Percentiles rank a stretch among this genome's conserved stretches.
Conservation (phyloP, 1,140 invertebrate genomes). For the Ceratosolen fusciceps region DNA sequence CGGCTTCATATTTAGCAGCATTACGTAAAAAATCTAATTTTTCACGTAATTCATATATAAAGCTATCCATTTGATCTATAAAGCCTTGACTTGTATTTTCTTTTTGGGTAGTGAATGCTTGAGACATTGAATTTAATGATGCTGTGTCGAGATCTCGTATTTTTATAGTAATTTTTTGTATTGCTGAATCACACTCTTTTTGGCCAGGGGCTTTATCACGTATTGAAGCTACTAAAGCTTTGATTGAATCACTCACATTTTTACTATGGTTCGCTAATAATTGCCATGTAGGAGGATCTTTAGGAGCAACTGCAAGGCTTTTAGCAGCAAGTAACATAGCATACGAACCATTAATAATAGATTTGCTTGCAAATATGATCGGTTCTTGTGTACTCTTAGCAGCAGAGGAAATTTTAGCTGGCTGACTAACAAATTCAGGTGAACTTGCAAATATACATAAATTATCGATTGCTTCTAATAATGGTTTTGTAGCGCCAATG, state of each 20-base stretch:
- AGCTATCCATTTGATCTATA: constrained; percentile 83
- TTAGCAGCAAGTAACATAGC: constrained; percentile 93
- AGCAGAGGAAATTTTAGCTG: constrained; percentile 89
- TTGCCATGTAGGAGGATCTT: constrained; percentile 95
- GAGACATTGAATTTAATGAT: constrained; percentile 88
- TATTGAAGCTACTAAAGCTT: constrained; percentile 91
- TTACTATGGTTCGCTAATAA: constrained; percentile 93
- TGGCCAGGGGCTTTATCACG: constrained; percentile 96
- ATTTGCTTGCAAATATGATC: constrained; percentile 86
- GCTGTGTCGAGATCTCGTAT: constrained; percentile 89
- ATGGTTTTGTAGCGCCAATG: constrained; percentile 85
- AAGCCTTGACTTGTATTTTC: constrained; percentile 87
- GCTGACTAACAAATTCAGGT: constrained; percentile 92
- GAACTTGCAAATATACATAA: constrained; percentile 93
- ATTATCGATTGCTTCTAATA: constrained; percentile 92
- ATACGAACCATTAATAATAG: constrained; percentile 87
- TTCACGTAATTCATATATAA: constrained; percentile 83
- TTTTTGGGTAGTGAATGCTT: constrained; percentile 80
- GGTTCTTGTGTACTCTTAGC: constrained; percentile 87
- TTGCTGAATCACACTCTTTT: constrained; percentile 89
- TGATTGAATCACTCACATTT: constrained; percentile 96
- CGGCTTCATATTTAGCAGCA: constrained; percentile 91
- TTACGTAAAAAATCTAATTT: constrained; percentile 85
- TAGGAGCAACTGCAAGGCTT: constrained; percentile 88
- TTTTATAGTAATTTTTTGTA: constrained; percentile 83